Evolutionary conservation across 2,113 vertebrate species (phyloP), one percentile per base, ranked within the genome.

Genomic region (Zosterops borbonicus): DNA sequence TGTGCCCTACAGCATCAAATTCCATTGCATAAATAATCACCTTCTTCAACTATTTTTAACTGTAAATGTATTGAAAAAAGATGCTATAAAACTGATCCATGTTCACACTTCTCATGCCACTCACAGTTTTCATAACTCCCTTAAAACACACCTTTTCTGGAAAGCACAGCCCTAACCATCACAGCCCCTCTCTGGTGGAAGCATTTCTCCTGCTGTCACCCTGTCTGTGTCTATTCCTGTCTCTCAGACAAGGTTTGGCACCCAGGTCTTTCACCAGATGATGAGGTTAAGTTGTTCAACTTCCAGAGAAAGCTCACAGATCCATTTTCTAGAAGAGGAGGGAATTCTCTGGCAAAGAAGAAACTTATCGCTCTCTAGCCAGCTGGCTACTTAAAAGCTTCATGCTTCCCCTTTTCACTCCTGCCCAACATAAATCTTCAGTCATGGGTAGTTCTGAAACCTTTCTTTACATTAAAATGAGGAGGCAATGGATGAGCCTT

Each of bases 291-390:
- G 69, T 74, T 91, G n/a, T 87, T 94, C 35, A 39, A 29, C 39
- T 92, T 73, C 41, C 78, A 71, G 19, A 89, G 52, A 84, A 78
- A 67, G 39, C 69, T 89, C 39, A 63, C 5, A 42, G 39, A 25
- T 87, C 60, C 28, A 23, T 70, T 95, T 87, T 67, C 62, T 80
- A 68, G 56, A 27, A 86, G 18, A 55, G 6, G 4, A 82, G 12
- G 44, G 80, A 95, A 90, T 76, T 92, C n/a, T 94, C 59, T 88
- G 76, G 83, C 75, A 95, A 86, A 90, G 44, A 21, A 82, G 20
- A 50, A 87, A 70, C n/a, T 90, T 92, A 58, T 37, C 69, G 16
- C 49, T 78, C 59, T 83, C 25, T 64, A 82, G 47, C 90, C 92
- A 89, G 69, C 29, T 94, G 87, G 62, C 62, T 89, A 22, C 44